Evolutionary conservation across 2,888 invertebrate genomes (phyloP).

Genomic region (Dasypogon diadema): DNA sequence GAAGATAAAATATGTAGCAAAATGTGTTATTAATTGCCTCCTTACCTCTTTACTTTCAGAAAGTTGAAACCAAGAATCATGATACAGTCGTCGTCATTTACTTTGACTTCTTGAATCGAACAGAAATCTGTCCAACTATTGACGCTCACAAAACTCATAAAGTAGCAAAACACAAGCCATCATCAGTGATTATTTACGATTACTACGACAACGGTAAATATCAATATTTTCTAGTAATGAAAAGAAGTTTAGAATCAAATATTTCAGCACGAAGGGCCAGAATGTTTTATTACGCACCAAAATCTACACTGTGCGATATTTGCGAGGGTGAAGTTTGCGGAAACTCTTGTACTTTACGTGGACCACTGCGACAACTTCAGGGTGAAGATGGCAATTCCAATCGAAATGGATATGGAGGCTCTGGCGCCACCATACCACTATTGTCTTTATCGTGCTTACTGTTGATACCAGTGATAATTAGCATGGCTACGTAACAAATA

Average conservation of each 20-base stretch:
- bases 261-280: constrained; percentile 81
- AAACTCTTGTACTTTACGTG: constrained; percentile 64
- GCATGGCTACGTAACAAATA: background rate
- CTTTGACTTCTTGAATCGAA: constrained; percentile 77
- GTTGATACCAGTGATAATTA: background rate
- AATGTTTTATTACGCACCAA: constrained; percentile 81
- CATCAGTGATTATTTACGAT: constrained; percentile 87
- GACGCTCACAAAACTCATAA: constrained; percentile 87
- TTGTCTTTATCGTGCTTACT: background rate
- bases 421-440: background rate
- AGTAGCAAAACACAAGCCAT: constrained; percentile 88
- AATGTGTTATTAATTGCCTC: no score
- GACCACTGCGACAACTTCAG: constrained; percentile 62
- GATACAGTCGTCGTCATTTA: constrained; percentile 78
- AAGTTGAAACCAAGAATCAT: constrained; percentile 78
- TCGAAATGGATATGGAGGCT: constrained; percentile 44
- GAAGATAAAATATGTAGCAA: no score
- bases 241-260: constrained; percentile 12
- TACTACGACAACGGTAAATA: constrained; percentile 92
- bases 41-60: constrained; percentile 59
- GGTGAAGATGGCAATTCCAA: constrained; percentile 49
- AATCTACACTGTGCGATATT: constrained; percentile 83
- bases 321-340: constrained; percentile 75
- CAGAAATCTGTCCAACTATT: constrained; percentile 87
- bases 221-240: background rate